Evolutionary conservation across 1,140 invertebrate genomes (phyloP), one percentile per base, ranked within the genome.

Genomic region (Sarcophaga bullata): DNA sequence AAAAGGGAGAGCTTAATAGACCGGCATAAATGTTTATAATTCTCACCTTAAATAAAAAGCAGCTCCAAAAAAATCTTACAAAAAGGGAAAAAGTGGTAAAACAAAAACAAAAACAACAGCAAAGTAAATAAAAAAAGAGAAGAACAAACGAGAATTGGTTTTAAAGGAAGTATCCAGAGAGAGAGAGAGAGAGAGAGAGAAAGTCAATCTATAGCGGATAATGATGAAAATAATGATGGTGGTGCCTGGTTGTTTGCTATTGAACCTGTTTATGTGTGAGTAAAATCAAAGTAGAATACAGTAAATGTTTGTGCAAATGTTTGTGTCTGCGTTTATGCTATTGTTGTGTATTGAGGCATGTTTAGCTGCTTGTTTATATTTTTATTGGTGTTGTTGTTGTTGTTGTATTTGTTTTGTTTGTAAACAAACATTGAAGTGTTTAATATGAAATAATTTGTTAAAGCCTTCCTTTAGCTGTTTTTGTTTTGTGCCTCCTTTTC

Each of bases 21-120:
- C 73, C 73, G 73, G 47, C 73, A 76, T 76, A 76, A 76, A 76
- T 76, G 73, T 76, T 76, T 47, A 76, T 76, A 48, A 48, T 47
- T 76, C 73, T 76, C 73, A 76, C 73, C 73, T 76, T 76, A 76
- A 19, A 68, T 17, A 68, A 68, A 62, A 68, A 68, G 11, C 8
- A 62, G 6, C 73, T 49, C 3, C 9, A 73, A 46, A 10, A 76
- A 6, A 76, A 76, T 47, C 8, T 15, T 6, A 73, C 46, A 47
- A n/a, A 7, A 62, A 62, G 19, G 58, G 9, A 54, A 54, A 48
- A 48, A 73, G 6, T 11, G 73, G 73, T 73, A 6, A 17, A 68
- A 37, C 25, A 37, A 37, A 1, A 37, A 37, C 25, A 37, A 2
- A 37, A 37, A 37, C 4, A 37, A 37, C 25, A 37, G 25, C 25